phyloP scores from a whole-genome alignment of 2,113 vertebrate genomes.

The Pipra filicauda region DNA sequence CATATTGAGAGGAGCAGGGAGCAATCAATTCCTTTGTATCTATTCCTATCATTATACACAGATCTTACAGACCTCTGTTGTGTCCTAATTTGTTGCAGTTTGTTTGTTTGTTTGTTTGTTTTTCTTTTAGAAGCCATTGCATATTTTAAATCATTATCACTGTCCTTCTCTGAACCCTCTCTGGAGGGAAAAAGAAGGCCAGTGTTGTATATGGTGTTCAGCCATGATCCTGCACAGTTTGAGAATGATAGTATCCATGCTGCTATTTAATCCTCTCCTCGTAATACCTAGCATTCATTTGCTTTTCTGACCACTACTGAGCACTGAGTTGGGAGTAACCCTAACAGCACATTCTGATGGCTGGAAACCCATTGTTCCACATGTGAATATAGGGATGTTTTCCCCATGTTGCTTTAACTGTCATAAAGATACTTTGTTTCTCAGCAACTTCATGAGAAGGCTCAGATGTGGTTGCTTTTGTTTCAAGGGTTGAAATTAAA shows the following conservation, averaged over 20 bases:
- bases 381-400: not conserved
- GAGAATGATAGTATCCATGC: not conserved
- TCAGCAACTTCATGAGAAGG: not conserved
- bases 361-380: not conserved
- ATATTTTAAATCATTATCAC: not conserved
- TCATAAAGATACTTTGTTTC: not conserved
- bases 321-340: not conserved
- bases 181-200: not conserved
- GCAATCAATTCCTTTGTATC: not conserved
- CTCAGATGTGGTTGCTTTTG: not conserved
- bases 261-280: not conserved
- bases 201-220: not conserved
- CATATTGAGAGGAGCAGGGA: not conserved
- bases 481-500: slow-evolving; percentile 39
- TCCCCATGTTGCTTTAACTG: not conserved
- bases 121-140: not conserved
- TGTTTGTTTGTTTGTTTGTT: not conserved
- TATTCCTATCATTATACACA: not conserved
- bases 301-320: not conserved
- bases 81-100: not conserved
- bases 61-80: not conserved
- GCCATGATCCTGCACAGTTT: not conserved
- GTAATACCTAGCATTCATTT: not conserved
- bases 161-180: not conserved
- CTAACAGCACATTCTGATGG: not conserved